Conservation (phyloP, 2,888 invertebrate species). For the Papilio gigon region DNA sequence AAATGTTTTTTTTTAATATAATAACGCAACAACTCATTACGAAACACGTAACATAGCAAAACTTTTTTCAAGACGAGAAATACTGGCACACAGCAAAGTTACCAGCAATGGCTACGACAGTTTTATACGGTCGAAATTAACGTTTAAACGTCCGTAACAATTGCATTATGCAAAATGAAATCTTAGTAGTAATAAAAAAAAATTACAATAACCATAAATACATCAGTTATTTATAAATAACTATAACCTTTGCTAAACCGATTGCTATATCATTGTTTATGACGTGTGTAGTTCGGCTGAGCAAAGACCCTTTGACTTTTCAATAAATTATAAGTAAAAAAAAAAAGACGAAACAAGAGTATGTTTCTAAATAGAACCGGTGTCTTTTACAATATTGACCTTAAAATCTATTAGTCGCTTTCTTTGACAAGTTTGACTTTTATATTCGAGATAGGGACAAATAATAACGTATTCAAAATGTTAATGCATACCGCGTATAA, state of each 20-base stretch:
- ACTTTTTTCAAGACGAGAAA: slow-evolving; percentile 49
- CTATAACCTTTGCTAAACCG: background rate
- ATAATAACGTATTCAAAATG: slow-evolving; percentile 35
- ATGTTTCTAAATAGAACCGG: background rate
- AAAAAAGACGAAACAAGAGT: background rate
- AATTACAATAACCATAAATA: slow-evolving; percentile 13
- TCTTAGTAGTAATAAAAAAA: slow-evolving; percentile 23
- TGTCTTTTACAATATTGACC: slow-evolving; percentile 21
- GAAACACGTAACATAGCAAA: slow-evolving; percentile 31
- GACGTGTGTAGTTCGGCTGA: background rate
- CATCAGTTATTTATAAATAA: slow-evolving; percentile 14
- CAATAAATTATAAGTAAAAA: no score
- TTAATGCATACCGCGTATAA: slow-evolving; percentile 23
- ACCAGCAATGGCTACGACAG: slow-evolving; percentile 57
- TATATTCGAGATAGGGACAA: slow-evolving; percentile 31
- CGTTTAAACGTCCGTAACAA: slow-evolving; percentile 38
- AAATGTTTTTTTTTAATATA: background rate
- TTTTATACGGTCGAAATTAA: slow-evolving; percentile 46
- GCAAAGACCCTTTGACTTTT: no score
- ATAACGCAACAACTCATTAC: slow-evolving; percentile 34
- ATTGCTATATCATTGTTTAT: background rate
- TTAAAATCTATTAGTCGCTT: slow-evolving; percentile 16
- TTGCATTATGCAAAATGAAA: slow-evolving; percentile 15
- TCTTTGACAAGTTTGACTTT: slow-evolving; percentile 35
- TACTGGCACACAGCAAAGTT: slow-evolving; percentile 53